phyloP scores from a whole-genome alignment of 2,113 vertebrate genomes.

The Zosterops borbonicus region DNA sequence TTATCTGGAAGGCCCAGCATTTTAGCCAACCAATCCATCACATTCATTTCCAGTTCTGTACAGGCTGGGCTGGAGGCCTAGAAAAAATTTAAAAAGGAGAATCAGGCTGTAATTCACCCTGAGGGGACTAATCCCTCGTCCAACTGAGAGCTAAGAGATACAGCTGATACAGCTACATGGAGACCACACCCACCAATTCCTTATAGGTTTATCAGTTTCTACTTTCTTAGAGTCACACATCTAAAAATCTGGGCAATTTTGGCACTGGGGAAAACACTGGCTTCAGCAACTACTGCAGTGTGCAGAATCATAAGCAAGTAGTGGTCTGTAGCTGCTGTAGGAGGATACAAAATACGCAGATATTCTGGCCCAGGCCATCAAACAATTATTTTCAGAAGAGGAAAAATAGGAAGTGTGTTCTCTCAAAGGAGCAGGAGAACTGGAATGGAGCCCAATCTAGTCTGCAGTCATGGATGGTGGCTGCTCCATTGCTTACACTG shows the following conservation, averaged over 20 bases:
- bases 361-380: background rate
- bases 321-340: background rate
- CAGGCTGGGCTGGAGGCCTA: slow-evolving; percentile 95
- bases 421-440: background rate
- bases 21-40: slow-evolving; percentile 97
- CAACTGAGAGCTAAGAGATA: background rate
- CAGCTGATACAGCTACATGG: background rate
- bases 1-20: slow-evolving; percentile 89
- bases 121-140: fast-evolving
- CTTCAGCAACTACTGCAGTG: background rate
- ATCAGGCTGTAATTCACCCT: background rate
- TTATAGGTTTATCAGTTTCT: background rate
- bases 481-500: background rate
- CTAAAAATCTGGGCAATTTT: background rate
- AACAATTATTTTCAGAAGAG: background rate
- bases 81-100: background rate
- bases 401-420: background rate
- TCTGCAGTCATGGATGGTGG: background rate
- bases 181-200: background rate
- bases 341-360: background rate
- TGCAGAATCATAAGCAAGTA: background rate
- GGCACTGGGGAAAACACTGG: background rate
- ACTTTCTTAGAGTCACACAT: background rate
- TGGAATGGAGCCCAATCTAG: background rate
- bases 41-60: slow-evolving; percentile 94